phyloP scores from a whole-genome alignment of 2,113 vertebrate species.

The Scalopus aquaticus region DNA sequence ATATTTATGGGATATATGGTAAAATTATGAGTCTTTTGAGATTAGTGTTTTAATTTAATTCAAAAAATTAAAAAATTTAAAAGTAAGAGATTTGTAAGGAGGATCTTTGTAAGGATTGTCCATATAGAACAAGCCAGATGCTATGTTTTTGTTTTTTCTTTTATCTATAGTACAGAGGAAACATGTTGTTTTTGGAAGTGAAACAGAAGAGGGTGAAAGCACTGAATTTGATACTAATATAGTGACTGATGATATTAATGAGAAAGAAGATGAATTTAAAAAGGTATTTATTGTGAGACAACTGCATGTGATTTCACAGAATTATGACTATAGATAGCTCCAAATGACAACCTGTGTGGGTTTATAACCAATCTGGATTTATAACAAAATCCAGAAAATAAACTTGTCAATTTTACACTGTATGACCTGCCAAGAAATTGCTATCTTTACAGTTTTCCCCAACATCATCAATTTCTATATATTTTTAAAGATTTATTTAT shows the following conservation, averaged over 20 bases:
- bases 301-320: neutral
- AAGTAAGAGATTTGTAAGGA: neutral
- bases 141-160: neutral
- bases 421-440: neutral
- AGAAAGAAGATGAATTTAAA: conserved; percentile 88
- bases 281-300: conserved; percentile 82
- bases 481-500: neutral
- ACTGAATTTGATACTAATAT: neutral
- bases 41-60: conserved; percentile 22
- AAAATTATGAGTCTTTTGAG: neutral
- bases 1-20: neutral
- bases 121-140: neutral
- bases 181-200: conserved; percentile 75
- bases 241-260: conserved; percentile 56
- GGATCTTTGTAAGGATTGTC: neutral
- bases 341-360: neutral
- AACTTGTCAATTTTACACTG: neutral
- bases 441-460: neutral
- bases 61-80: neutral
- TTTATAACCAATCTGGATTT: neutral
- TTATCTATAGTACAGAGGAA: conserved; percentile 77
- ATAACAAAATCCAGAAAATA: neutral
- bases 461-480: neutral
- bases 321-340: neutral
- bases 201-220: conserved; percentile 54